Percentiles rank a stretch among this genome's conserved stretches.
Evolutionary conservation across 1,140 invertebrate species (phyloP).

Genomic region (Idris sp.): DNA sequence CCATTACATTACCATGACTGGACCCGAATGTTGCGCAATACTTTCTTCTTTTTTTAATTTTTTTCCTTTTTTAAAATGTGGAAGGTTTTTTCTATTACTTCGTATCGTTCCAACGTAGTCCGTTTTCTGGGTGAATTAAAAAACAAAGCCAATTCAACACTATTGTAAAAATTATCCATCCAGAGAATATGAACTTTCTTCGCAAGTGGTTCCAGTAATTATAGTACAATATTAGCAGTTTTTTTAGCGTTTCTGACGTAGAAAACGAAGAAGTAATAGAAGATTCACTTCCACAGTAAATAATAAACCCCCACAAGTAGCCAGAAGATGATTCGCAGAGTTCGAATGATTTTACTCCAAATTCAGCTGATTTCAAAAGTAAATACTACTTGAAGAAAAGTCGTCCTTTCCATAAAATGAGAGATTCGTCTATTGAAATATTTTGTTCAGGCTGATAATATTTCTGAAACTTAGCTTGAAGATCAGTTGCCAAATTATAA

Average conservation of each 20-base stretch:
- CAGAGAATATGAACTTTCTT: constrained; percentile 67
- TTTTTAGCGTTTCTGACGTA: background rate
- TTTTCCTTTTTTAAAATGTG: background rate
- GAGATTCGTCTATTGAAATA: constrained; percentile 13
- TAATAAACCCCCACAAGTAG: constrained; percentile 10
- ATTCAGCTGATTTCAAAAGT: constrained; percentile 5
- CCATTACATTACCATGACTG: constrained; percentile 1
- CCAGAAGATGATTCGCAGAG: constrained; percentile 12
- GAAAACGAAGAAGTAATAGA: constrained; percentile 6
- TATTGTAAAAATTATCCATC: constrained; percentile 71
- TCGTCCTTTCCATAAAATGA: constrained; percentile 15
- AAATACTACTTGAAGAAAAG: constrained; percentile 19
- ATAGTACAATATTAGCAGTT: constrained; percentile 17
- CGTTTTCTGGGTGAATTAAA: constrained; percentile 59
- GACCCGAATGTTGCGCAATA: constrained; percentile 8
- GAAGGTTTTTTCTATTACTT: constrained; percentile 21
- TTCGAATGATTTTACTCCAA: constrained; percentile 14
- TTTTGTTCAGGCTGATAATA: constrained; percentile 12
- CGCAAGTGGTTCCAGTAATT: constrained; percentile 65
- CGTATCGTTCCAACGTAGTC: constrained; percentile 53
- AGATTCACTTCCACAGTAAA: constrained; percentile 4
- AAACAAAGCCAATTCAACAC: constrained; percentile 50
- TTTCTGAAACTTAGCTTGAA: constrained; percentile 11
- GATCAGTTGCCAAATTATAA: background rate
- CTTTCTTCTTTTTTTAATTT: constrained; percentile 18